A percentile compares a stretch with the other conserved stretches of the same genome.
phyloP scores from a whole-genome alignment of 1,140 invertebrate genomes.

The Drosophila sp. region DNA sequence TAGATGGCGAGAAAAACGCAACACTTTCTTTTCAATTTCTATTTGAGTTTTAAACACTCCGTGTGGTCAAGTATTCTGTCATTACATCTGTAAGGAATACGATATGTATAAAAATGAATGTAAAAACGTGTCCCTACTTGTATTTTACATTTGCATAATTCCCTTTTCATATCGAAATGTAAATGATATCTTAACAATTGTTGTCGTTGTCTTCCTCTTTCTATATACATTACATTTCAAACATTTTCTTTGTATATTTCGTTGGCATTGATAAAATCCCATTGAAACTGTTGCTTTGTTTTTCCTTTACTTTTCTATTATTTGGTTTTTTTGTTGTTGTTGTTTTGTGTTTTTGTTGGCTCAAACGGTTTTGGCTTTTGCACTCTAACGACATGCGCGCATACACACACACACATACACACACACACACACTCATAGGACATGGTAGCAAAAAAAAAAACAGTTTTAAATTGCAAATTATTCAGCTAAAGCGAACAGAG shows the following conservation, averaged over 20 bases:
- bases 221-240: constrained; percentile 43
- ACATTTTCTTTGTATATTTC: constrained; percentile 4
- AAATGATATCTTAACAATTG: constrained; percentile 65
- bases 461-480: constrained; percentile 74
- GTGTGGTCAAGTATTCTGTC: too few relatives aligned
- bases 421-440: constrained; percentile 12
- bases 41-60: too few relatives aligned
- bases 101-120: too few relatives aligned
- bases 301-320: constrained; percentile 21
- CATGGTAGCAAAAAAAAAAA: constrained; percentile 15
- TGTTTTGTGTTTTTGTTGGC: constrained; percentile 17
- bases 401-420: constrained; percentile 21
- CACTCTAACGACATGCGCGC: constrained; percentile 28
- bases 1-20: too few relatives aligned
- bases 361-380: constrained; percentile 30
- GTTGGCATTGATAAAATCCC: constrained; percentile 41
- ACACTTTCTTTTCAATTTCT: too few relatives aligned
- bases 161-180: constrained; percentile 58
- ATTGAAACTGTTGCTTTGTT: constrained; percentile 57
- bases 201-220: constrained; percentile 51
- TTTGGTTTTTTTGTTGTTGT: constrained; percentile 5
- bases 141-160: constrained; percentile 62
- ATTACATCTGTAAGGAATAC: too few relatives aligned
- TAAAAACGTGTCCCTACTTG: too few relatives aligned
- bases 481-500: constrained; percentile 51